Conservation (phyloP, 2,113 vertebrate species). For the Myrmecobius fasciatus region DNA sequence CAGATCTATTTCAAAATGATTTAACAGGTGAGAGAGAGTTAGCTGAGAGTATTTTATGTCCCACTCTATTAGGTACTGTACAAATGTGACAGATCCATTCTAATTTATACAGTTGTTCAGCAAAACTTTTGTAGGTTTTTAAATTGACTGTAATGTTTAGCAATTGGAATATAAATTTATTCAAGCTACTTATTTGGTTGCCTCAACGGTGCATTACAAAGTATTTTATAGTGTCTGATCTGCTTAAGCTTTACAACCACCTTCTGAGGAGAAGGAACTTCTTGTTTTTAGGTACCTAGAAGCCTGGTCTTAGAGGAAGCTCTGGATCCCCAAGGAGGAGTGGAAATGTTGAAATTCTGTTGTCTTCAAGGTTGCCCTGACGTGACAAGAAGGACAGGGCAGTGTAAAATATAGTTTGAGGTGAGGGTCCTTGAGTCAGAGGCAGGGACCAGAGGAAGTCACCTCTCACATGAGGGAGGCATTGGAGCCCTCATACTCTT, state of each 20-base stretch:
- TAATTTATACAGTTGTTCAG: conserved; percentile 79
- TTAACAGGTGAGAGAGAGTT: conserved; percentile 69
- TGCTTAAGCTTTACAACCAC: conserved; percentile 76
- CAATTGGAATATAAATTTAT: conserved; percentile 81
- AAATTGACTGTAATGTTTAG: conserved; percentile 79
- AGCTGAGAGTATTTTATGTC: conserved; percentile 69
- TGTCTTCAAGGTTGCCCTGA: neutral
- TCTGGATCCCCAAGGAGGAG: neutral
- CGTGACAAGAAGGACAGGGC: neutral
- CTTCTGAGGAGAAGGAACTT: neutral
- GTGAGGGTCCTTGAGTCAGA: neutral
- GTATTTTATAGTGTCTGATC: conserved; percentile 77
- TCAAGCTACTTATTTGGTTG: conserved; percentile 75
- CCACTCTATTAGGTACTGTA: conserved; percentile 61
- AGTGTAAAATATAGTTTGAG: neutral
- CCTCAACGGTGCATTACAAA: conserved; percentile 77
- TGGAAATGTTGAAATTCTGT: neutral
- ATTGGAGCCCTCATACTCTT: neutral
- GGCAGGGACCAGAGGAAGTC: neutral
- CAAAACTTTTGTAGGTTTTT: conserved; percentile 80
- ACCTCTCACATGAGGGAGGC: neutral
- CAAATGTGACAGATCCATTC: conserved; percentile 65
- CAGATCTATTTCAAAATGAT: conserved; percentile 68
- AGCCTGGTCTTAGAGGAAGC: neutral
- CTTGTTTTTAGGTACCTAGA: neutral